Percentiles rank a stretch among this genome's conserved stretches.
These are phyloP conservation scores for Tichodroma muraria DNA, from an alignment of 2,113 vertebrate species.

Conservation along the genomic window DNA sequence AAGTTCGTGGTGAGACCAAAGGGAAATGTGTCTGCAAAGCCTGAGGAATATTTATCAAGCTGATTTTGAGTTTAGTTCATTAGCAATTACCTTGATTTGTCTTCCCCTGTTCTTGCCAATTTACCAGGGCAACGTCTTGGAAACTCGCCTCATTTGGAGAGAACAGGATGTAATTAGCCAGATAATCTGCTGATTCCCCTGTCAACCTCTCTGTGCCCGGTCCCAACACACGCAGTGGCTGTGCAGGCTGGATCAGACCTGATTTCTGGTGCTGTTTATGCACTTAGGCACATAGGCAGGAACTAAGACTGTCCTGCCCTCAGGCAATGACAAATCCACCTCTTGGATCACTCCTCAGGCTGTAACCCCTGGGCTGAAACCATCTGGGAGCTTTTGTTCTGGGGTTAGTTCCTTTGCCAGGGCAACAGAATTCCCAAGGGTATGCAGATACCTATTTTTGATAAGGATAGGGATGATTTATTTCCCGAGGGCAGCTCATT, in stretches of 20 bases:
- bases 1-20: not conserved
- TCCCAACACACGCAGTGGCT: not conserved
- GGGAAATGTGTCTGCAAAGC: not conserved
- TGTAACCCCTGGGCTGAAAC: not conserved
- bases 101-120: conserved; percentile 4
- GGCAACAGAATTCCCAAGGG: not conserved
- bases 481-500: not conserved
- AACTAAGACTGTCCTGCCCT: conserved; percentile 12
- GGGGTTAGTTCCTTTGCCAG: not conserved
- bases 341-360: not conserved
- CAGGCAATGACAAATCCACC: conserved; percentile 24
- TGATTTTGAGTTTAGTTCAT: conserved; percentile 15
- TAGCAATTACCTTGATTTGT: conserved; percentile 34
- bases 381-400: not conserved
- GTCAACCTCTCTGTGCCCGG: not conserved
- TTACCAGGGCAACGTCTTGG: conserved; percentile 28
- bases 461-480: not conserved
- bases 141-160: not conserved
- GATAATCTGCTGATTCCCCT: conserved; percentile 40
- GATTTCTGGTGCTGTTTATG: conserved; percentile 20
- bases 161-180: conserved; percentile 55
- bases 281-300: not conserved
- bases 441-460: not conserved
- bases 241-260: conserved; percentile 37
- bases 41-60: conserved; percentile 4